These are phyloP conservation scores for Chaetodon trifascialis DNA, from an alignment of 2,113 vertebrate species.

Conservation along the genomic window DNA sequence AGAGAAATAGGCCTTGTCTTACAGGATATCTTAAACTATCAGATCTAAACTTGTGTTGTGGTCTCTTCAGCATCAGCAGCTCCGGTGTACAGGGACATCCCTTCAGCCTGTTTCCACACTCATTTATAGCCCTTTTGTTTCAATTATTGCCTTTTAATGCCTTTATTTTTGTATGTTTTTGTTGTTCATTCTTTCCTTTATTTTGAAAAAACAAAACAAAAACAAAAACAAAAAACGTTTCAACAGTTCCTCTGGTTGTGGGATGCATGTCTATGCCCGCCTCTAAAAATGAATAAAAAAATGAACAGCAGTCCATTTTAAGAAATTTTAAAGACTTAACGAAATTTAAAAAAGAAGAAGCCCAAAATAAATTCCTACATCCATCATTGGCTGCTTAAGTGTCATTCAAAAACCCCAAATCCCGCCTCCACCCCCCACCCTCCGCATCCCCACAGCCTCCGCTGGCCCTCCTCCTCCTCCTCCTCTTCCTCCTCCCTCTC, in stretches of 20 bases:
- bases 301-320: neutral
- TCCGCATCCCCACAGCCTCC: conserved; percentile 49
- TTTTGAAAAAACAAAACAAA: neutral
- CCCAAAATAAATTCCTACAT: conserved; percentile 22
- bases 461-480: conserved; percentile 44
- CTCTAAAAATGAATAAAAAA: too few relatives aligned
- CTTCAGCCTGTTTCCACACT: neutral
- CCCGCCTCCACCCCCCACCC: conserved; percentile 59
- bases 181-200: neutral
- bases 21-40: neutral
- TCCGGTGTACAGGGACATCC: too few relatives aligned
- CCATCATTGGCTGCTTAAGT: conserved; percentile 70
- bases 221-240: neutral
- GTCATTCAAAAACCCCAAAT: conserved; percentile 67
- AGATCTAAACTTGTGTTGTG: conserved; percentile 6
- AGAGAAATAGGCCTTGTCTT: neutral
- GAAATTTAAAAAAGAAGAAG: neutral
- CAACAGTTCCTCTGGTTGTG: neutral
- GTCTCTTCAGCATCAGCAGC: neutral
- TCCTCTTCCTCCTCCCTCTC: conserved; percentile 54
- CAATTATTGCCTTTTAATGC: neutral
- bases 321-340: neutral
- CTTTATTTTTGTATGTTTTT: neutral
- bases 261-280: neutral
- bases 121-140: neutral